phyloP scores from a whole-genome alignment of 2,113 vertebrate species.

The Cynoglossus semilaevis region DNA sequence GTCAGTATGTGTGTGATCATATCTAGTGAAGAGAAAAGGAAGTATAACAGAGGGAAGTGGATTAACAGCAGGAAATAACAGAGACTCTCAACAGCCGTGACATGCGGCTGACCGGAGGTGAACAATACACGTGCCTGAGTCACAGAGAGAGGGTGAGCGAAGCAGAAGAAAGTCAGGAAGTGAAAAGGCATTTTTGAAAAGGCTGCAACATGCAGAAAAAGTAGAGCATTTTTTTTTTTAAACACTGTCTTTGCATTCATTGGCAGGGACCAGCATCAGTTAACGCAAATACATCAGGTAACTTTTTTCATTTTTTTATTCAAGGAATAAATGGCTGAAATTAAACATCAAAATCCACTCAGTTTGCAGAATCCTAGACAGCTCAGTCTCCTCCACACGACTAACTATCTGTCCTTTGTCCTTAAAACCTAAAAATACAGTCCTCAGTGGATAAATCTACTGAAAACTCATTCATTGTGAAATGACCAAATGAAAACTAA shows the following conservation, averaged over 20 bases:
- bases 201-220: background rate
- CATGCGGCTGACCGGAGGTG: constrained; percentile 38
- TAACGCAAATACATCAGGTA: too few species aligned
- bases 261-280: too few species aligned
- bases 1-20: constrained; percentile 26
- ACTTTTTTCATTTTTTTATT: background rate
- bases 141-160: constrained; percentile 11
- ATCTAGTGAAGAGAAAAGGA: constrained; percentile 55
- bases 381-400: background rate
- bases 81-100: constrained; percentile 50
- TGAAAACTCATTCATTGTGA: background rate
- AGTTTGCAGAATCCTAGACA: background rate
- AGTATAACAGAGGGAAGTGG: constrained; percentile 62
- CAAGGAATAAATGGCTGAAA: background rate
- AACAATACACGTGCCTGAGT: constrained; percentile 41
- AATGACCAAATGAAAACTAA: background rate
- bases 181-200: background rate
- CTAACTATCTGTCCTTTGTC: background rate
- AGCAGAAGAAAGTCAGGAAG: constrained; percentile 17
- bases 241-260: too few species aligned
- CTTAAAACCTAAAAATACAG: constrained; percentile 8
- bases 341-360: background rate
- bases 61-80: constrained; percentile 66
- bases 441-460: background rate
- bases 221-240: background rate